Evolutionary conservation across 2,797 vertebrate species (phyloP).

Genomic region (Molossus molossus): DNA sequence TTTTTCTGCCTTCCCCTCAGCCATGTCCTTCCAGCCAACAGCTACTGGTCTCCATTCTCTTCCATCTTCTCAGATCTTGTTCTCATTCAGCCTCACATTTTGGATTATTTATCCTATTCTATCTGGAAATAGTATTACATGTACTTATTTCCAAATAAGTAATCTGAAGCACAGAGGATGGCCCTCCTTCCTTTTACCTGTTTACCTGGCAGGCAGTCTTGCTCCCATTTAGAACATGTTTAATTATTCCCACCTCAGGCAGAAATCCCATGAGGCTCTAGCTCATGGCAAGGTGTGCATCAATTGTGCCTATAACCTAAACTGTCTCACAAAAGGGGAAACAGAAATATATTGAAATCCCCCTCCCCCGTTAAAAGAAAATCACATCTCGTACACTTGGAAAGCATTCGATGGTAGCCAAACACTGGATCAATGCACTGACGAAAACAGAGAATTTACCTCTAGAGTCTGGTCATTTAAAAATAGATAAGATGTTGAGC

Average conservation of each 20-base stretch:
- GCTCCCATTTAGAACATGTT: not conserved
- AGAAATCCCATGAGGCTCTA: conserved; percentile 39
- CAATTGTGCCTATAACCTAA: not conserved
- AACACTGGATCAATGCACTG: conserved; percentile 63
- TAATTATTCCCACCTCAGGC: conserved; percentile 12
- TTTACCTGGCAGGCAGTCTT: not conserved
- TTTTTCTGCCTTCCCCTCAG: not conserved
- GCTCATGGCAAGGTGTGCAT: not conserved
- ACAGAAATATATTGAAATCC: not conserved
- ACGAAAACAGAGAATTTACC: conserved; percentile 74
- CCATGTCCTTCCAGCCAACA: not conserved
- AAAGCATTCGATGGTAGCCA: conserved; percentile 61
- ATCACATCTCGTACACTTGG: not conserved
- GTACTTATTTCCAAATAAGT: not conserved
- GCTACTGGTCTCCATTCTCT: not conserved
- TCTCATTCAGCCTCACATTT: not conserved
- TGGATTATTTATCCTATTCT: not conserved
- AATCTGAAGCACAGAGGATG: not conserved
- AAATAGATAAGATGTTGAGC: conserved; percentile 78
- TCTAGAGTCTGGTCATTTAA: conserved; percentile 79
- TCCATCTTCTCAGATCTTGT: not conserved
- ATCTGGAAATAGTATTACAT: not conserved
- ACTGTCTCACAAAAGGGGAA: not conserved
- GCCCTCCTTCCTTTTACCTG: not conserved
- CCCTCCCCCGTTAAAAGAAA: not conserved